These are phyloP conservation scores for Megalonaias nervosa DNA, from an alignment of 1,140 invertebrate genomes.

Conservation along the genomic window DNA sequence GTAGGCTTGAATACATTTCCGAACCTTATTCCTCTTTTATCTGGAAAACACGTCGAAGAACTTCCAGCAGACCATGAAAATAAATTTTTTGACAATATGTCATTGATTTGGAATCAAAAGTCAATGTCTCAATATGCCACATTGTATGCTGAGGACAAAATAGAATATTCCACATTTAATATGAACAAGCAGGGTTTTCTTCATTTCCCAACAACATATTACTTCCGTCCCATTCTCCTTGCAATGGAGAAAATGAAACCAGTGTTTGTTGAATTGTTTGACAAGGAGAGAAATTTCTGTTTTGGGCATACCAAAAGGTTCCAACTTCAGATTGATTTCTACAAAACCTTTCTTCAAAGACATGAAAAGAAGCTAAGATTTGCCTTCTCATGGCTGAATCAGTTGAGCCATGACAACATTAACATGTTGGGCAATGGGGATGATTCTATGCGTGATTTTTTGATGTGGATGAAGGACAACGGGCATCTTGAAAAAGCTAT, in stretches of 20 bases:
- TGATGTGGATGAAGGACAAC: conserved; percentile 8
- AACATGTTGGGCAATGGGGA: conserved; percentile 6
- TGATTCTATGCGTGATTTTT: background rate
- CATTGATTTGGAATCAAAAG: conserved; percentile 67
- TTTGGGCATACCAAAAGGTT: conserved; percentile 1
- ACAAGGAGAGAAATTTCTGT: background rate
- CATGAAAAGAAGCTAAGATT: conserved; percentile 6
- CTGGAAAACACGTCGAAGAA: conserved; percentile 71
- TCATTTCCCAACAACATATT: conserved; percentile 86
- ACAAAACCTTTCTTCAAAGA: conserved; percentile 2
- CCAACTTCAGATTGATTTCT: conserved; percentile 1
- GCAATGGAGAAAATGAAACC: conserved; percentile 37
- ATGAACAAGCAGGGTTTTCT: conserved; percentile 85
- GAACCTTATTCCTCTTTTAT: conserved; percentile 83
- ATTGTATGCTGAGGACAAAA: conserved; percentile 84
- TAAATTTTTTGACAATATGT: conserved; percentile 27
- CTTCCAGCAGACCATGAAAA: conserved; percentile 9
- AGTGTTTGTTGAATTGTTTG: conserved; percentile 3
- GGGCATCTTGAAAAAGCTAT: conserved; percentile 6
- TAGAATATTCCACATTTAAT: conserved; percentile 85
- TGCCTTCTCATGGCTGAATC: background rate
- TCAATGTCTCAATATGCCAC: conserved; percentile 81
- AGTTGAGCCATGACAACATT: background rate
- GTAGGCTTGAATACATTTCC: conserved; percentile 88
- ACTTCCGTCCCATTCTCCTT: conserved; percentile 80